These are phyloP conservation scores for Chauna torquata DNA, from an alignment of 2,113 vertebrate species.

Conservation along the genomic window DNA sequence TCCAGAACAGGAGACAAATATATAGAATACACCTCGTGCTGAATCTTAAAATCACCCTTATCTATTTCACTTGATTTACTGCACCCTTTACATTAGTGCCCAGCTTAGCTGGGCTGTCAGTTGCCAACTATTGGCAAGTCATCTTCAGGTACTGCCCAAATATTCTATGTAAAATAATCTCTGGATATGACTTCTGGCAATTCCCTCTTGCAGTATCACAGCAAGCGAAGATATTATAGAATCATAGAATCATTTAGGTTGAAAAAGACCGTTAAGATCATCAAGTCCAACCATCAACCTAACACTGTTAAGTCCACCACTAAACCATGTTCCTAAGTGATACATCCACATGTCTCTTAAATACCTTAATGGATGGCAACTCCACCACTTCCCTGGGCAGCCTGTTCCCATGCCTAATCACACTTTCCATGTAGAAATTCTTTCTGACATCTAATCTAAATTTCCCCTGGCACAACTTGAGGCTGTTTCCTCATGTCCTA, in stretches of 20 bases:
- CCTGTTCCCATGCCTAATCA: neutral
- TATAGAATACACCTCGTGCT: neutral
- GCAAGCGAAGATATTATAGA: neutral
- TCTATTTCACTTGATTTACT: neutral
- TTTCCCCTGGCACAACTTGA: neutral
- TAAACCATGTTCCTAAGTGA: neutral
- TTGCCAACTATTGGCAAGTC: neutral
- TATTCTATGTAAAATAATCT: accelerated
- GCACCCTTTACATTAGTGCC: neutral
- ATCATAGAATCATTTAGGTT: neutral
- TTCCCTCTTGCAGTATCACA: neutral
- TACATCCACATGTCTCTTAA: neutral
- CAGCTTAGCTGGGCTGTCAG: neutral
- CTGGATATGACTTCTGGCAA: neutral
- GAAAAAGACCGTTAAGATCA: neutral
- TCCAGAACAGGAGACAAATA: neutral
- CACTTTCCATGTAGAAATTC: too few species aligned
- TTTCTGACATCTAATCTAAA: neutral
- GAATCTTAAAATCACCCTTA: neutral
- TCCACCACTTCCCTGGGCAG: neutral
- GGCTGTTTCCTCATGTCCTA: neutral
- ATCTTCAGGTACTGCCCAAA: neutral
- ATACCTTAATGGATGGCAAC: neutral
- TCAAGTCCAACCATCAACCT: neutral
- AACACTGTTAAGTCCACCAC: neutral